Evolutionary conservation across 2,113 vertebrate genomes (phyloP), one percentile per base, ranked within the genome.

Genomic region (Pterophyllum scalare): DNA sequence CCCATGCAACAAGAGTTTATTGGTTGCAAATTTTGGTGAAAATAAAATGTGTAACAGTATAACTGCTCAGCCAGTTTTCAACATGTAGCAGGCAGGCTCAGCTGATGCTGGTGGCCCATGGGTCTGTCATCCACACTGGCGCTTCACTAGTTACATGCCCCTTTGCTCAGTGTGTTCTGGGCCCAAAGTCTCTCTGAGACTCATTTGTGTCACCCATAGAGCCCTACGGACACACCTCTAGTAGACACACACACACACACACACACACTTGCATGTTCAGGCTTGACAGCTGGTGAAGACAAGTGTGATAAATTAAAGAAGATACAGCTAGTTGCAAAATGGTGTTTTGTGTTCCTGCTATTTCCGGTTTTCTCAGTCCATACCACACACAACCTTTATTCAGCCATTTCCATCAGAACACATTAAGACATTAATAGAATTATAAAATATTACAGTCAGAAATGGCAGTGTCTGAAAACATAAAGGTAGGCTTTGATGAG

Each of bases 151-250:
- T 89, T 90, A 92, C 90, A 88, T 84, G 84, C 61, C 82, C 79
- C 78, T 81, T 19, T 70, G 86, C 80, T 65, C n/a, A 8, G 17
- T 62, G 77, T 83, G 91, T 77, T 90, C 59, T 78, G 90, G 81
- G 89, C 31, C 74, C 33, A 43, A 57, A 82, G 88, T 92, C 91
- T 90, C 93, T 80, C 22, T 67, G 93, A 90, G 92, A 92, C 94
- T 85, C 79, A 93, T 94, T 93, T 94, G 84, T 91, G 83, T 80
- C 20, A 59, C 49, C 79, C 17, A 59, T 61, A 74, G 75, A 85
- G 78, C 88, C 86, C 86, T 59, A 6, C 82, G 84, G 91, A 92
- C 84, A 88, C 83, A 83, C 60, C 62, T 77, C 20, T 26, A 86
- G 79, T 54, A n/a, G 54, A 72, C 65, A 31, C 1, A 31, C 65